Base-by-base conservation (phyloP, 1,140 invertebrate genomes). In the Drosophila pseudoananassae region DNA sequence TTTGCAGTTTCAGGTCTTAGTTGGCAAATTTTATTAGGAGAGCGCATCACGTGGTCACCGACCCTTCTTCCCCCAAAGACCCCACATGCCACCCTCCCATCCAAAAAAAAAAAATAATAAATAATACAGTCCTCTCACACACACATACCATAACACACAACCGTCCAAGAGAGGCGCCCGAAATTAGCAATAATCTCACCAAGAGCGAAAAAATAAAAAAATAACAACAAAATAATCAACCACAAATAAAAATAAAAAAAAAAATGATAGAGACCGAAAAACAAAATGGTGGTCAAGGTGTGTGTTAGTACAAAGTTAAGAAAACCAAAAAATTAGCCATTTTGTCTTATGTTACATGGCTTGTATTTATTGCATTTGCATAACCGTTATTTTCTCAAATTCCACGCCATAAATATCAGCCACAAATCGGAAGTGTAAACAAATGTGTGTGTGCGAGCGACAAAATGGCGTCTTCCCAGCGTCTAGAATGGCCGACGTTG, bases 281-380 rank as follows among this genome's bases (percentile, higher is more conserved):
- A 85, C 83, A 87, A 87, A 87, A 87, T 87, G 82, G 82, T 83
- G 65, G 82, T 46, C 74, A 78, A 77, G 73, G 87, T 82, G 82
- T 85, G 82, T 66, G 75, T 40, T 40, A 36, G 59, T 46, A 46
- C 23, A 14, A 53, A 14, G 29, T 49, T 10, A 14, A 46, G 36
- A 55, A 31, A 29, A 55, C 27, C 31, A 36, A 55, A 23, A 27
- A 56, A 38, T 57, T 38, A 29, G 51, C 70, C 70, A 74, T 59
- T 75, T 73, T 61, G 45, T 66, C 27, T 5, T 25, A 52, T 25
- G 57, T 25, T 60, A 20, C 31, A 17, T 3, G 9, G 25, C 36
- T 14, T 50, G 15, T 7, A 63, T 45, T 14, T 14, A 58, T 33
- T 65, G 68, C 53, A 60, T 63, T 50, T 75, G 64, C 50, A 53